Evolutionary conservation across 1,140 invertebrate genomes (phyloP).

Genomic region (Helicoverpa armigera): DNA sequence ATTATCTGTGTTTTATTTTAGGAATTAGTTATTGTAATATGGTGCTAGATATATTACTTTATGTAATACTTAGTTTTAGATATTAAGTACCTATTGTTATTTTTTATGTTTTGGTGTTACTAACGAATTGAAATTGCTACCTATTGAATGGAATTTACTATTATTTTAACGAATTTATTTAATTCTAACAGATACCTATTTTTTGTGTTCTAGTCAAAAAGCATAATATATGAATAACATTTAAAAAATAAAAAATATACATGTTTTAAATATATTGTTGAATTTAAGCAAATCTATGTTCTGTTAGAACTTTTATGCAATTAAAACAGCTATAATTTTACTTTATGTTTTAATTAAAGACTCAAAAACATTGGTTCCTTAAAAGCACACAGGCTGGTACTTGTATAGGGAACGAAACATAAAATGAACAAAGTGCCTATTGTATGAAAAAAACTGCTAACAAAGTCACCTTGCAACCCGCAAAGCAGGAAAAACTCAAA

Average conservation of each 20-base stretch:
- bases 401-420: too few relatives aligned
- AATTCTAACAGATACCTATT: neutral
- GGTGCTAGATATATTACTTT: conserved; percentile 32
- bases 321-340: too few relatives aligned
- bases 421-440: too few relatives aligned
- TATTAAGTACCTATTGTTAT: neutral
- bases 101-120: neutral
- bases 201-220: conserved; percentile 48
- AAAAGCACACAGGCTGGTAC: too few relatives aligned
- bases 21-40: neutral
- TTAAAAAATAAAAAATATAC: neutral
- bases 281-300: too few relatives aligned
- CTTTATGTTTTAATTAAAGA: too few relatives aligned
- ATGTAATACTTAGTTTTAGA: neutral
- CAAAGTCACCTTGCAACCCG: neutral
- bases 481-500: conserved; percentile 36
- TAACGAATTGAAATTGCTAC: neutral
- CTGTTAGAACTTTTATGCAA: too few relatives aligned
- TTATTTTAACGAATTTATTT: conserved; percentile 14
- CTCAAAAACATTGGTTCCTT: too few relatives aligned
- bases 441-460: neutral
- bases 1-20: conserved; percentile 2
- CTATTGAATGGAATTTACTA: too few relatives aligned
- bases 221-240: conserved; percentile 24
- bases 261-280: neutral